Evolutionary conservation across 1,140 invertebrate genomes (phyloP).

Genomic region (Saccostrea cuccullata): DNA sequence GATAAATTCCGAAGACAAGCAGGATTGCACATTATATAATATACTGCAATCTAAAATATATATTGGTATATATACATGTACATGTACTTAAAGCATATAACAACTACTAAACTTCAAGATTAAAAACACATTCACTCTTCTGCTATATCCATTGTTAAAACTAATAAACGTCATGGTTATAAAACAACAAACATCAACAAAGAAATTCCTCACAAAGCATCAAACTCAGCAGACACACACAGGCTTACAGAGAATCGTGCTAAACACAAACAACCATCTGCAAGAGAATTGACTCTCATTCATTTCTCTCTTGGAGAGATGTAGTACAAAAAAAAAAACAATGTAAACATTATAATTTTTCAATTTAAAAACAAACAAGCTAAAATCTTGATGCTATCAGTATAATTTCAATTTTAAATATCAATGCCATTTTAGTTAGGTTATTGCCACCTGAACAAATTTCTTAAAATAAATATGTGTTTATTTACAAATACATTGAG

Average conservation of each 20-base stretch:
- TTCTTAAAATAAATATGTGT: too few relatives aligned
- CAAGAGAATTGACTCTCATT: too few relatives aligned
- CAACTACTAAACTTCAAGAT: neutral
- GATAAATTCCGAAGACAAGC: neutral
- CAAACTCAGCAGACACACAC: too few relatives aligned
- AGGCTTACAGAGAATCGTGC: too few relatives aligned
- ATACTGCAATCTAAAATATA: neutral
- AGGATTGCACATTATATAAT: neutral
- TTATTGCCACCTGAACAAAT: neutral
- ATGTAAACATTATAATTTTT: too few relatives aligned
- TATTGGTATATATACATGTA: neutral
- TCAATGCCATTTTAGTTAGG: conserved; percentile 6
- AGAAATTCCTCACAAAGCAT: neutral
- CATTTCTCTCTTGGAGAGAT: too few relatives aligned
- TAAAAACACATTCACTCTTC: neutral
- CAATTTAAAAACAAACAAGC: too few relatives aligned
- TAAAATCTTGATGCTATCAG: too few relatives aligned
- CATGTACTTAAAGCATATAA: neutral
- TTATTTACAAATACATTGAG: too few relatives aligned
- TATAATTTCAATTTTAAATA: neutral
- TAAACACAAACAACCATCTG: too few relatives aligned
- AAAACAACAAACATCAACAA: neutral
- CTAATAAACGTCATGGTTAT: neutral
- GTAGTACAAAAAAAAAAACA: too few relatives aligned
- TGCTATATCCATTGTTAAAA: neutral